These are phyloP conservation scores for Limnothrissa miodon DNA, from an alignment of 2,113 vertebrate species.

Conservation along the genomic window DNA sequence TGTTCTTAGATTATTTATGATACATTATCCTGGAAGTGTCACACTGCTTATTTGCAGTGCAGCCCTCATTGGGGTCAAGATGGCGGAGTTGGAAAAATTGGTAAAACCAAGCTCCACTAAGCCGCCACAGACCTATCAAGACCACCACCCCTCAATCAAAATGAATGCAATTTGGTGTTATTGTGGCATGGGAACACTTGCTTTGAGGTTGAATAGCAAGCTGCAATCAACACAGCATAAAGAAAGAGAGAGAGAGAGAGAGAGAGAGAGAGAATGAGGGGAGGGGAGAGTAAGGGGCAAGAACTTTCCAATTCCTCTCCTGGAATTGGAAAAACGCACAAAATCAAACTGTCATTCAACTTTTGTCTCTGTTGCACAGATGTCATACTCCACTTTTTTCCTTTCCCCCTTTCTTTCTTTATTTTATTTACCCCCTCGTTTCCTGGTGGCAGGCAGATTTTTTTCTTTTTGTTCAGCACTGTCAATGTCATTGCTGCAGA, in stretches of 20 bases:
- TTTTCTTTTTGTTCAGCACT: not conserved
- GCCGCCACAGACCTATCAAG: constrained; percentile 44
- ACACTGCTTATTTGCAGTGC: no score
- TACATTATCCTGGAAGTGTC: no score
- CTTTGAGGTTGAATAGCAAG: constrained; percentile 43
- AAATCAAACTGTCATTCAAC: constrained; percentile 32
- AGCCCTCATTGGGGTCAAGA: constrained; percentile 26
- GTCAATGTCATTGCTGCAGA: not conserved
- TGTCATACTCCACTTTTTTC: not conserved
- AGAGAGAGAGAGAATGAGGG: not conserved
- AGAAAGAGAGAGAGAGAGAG: not conserved
- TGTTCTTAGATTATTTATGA: no score
- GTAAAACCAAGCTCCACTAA: constrained; percentile 29
- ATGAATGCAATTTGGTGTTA: constrained; percentile 52
- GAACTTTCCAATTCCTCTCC: no score
- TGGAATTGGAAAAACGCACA: constrained; percentile 35
- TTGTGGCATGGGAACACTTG: constrained; percentile 31
- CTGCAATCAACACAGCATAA: constrained; percentile 37
- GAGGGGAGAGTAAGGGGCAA: not conserved
- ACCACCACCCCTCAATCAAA: constrained; percentile 43
- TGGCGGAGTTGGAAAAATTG: constrained; percentile 18
- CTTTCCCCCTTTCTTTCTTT: no score
- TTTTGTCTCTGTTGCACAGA: not conserved
- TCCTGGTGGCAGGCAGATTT: not conserved
- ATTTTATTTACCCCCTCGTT: not conserved